Percentiles rank a stretch among this genome's conserved stretches.
phyloP scores from a whole-genome alignment of 2,113 vertebrate genomes.

The Athene cunicularia region DNA sequence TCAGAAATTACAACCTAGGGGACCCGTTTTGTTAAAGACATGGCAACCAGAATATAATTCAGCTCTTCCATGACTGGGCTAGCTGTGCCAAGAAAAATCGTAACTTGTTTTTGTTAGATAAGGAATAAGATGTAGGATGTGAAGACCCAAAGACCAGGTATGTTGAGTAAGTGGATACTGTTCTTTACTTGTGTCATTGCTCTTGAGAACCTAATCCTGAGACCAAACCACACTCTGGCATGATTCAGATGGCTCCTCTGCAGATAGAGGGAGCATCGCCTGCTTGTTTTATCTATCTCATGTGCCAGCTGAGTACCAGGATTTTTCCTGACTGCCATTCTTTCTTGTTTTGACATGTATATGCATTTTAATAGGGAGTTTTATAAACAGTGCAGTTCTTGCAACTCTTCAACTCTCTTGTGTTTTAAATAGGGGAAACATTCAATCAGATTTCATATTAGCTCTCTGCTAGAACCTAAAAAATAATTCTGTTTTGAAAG shows the following conservation, averaged over 20 bases:
- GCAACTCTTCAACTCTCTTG: not conserved
- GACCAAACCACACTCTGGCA: not conserved
- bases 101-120: not conserved
- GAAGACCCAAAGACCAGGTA: constrained; percentile 7
- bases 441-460: not conserved
- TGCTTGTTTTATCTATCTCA: not conserved
- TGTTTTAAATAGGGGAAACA: not conserved
- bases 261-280: not conserved
- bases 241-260: not conserved
- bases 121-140: not conserved
- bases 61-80: not conserved
- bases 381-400: not conserved
- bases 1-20: not conserved
- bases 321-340: not conserved
- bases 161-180: not conserved
- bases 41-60: not conserved
- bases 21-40: not conserved
- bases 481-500: not conserved
- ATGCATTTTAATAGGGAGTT: not conserved
- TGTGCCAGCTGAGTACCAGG: not conserved
- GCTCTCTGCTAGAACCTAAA: not conserved
- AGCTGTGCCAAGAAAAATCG: not conserved
- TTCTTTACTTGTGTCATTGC: not conserved
- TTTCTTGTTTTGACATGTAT: not conserved
- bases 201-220: not conserved